A percentile compares a stretch with the other conserved stretches of the same genome.
Evolutionary conservation across 23 tunicate species (phyloP).

Genomic region (Aplidium turbinatum): DNA sequence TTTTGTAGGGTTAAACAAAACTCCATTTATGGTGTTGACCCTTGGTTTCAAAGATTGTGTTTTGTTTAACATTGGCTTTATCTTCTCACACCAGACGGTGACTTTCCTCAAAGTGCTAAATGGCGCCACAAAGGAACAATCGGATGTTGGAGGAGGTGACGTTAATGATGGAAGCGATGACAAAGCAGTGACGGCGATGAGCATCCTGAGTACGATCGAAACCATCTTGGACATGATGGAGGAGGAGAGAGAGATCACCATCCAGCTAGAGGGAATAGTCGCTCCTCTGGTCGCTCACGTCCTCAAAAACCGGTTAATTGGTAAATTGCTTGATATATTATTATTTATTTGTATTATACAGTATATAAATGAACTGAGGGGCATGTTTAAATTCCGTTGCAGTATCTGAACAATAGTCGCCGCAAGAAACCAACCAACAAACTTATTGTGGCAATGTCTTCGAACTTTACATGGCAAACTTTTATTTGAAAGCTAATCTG

Average conservation of each 20-base stretch:
- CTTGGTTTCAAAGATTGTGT: not conserved
- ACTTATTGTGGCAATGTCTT: too few relatives aligned
- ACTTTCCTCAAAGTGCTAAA: conserved; percentile 75
- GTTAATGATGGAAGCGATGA: conserved; percentile 56
- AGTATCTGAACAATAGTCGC: too few relatives aligned
- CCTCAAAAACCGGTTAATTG: conserved; percentile 70
- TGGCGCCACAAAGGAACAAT: conserved; percentile 22
- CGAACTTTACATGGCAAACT: too few relatives aligned
- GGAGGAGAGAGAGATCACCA: conserved; percentile 83
- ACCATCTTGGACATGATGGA: conserved; percentile 95
- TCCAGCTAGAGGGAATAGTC: conserved; percentile 82
- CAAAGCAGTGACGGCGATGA: conserved; percentile 88
- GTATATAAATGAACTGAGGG: too few relatives aligned
- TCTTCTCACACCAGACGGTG: conserved; percentile 34
- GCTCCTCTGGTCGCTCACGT: conserved; percentile 85
- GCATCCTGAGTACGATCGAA: conserved; percentile 89
- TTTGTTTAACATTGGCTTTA: not conserved
- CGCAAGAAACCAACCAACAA: too few relatives aligned
- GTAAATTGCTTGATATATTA: conserved; percentile 25
- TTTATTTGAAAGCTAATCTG: too few relatives aligned
- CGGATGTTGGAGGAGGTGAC: conserved; percentile 28
- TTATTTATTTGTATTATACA: not conserved
- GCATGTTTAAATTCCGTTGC: too few relatives aligned
- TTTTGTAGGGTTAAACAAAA: too few relatives aligned
- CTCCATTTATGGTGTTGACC: too few relatives aligned